Percentiles rank a stretch among this genome's conserved stretches.
phyloP scores from a whole-genome alignment of 1,140 invertebrate genomes.

The Macrostomum lignano region DNA sequence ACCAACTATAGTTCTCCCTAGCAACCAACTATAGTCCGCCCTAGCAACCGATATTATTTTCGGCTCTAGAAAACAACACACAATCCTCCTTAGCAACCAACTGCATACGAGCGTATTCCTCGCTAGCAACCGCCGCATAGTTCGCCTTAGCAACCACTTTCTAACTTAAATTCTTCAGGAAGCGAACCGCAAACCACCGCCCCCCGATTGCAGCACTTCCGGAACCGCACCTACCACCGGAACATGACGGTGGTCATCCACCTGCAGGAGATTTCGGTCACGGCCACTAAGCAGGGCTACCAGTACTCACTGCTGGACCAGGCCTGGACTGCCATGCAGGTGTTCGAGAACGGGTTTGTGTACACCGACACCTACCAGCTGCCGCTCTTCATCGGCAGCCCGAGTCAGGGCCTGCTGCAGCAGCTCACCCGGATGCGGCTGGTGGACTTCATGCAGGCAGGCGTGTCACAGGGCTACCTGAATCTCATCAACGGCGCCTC shows the following conservation, averaged over 20 bases:
- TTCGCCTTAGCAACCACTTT: no score
- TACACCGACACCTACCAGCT: constrained; percentile 15
- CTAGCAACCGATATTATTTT: no score
- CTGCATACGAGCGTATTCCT: no score
- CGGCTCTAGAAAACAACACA: no score
- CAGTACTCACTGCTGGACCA: constrained; percentile 20
- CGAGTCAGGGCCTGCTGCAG: constrained; percentile 13
- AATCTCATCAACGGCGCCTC: constrained; percentile 14
- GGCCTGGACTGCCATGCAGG: constrained; percentile 6
- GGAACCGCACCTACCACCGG: constrained; percentile 14
- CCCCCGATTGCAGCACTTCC: constrained; percentile 16
- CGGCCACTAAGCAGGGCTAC: constrained; percentile 15
- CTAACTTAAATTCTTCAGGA: no score
- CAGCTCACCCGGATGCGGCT: constrained; percentile 15
- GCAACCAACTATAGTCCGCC: no score
- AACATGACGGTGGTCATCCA: constrained; percentile 16
- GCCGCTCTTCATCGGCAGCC: constrained; percentile 14
- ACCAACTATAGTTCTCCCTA: no score
- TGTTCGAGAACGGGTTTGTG: constrained; percentile 9
- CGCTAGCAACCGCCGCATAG: no score
- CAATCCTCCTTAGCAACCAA: no score
- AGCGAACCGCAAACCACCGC: no score
- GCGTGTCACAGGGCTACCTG: constrained; percentile 12
- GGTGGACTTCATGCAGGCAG: constrained; percentile 14
- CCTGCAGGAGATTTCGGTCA: constrained; percentile 19